A percentile compares a stretch with the other conserved stretches of the same genome.
Evolutionary conservation across 2,113 vertebrate species (phyloP).

Genomic region (Tachysurus fulvidraco): DNA sequence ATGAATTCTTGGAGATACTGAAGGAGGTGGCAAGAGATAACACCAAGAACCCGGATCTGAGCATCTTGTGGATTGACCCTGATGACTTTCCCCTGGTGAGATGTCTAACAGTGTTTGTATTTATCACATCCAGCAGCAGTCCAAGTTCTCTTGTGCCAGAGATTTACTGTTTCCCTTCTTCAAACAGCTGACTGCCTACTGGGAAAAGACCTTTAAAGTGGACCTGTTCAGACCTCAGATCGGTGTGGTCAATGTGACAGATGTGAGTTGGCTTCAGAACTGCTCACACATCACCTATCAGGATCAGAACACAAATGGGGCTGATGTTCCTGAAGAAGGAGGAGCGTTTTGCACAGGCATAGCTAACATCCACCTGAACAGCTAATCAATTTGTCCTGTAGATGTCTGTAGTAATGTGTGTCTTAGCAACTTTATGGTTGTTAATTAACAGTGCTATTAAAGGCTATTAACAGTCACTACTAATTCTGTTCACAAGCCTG

Average conservation of each 20-base stretch:
- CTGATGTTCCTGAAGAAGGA: not conserved
- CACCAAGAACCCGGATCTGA: conserved; percentile 92
- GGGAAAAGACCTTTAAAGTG: conserved; percentile 97
- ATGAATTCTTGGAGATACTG: conserved; percentile 94
- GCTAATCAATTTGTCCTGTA: not conserved
- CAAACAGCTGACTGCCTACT: conserved; percentile 91
- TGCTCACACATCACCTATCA: not conserved
- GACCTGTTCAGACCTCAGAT: conserved; percentile 94
- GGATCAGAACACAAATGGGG: not conserved
- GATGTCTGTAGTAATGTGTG: not conserved
- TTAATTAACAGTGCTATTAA: not conserved
- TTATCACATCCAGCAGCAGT: conserved; percentile 5
- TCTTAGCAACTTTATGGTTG: not conserved
- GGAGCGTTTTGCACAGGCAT: not conserved
- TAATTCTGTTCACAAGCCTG: not conserved
- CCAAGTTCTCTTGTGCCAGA: not conserved
- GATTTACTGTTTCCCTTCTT: not conserved
- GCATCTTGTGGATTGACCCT: conserved; percentile 96
- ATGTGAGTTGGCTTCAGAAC: conserved; percentile 75
- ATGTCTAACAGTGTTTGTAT: conserved; percentile 4
- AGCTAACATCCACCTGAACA: not conserved
- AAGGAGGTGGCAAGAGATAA: conserved; percentile 97
- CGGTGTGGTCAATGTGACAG: conserved; percentile 95
- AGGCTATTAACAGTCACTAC: not conserved
- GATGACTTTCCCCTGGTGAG: conserved; percentile 96